Conservation (phyloP, 2,797 vertebrate genomes). For the Coendou prehensilis region DNA sequence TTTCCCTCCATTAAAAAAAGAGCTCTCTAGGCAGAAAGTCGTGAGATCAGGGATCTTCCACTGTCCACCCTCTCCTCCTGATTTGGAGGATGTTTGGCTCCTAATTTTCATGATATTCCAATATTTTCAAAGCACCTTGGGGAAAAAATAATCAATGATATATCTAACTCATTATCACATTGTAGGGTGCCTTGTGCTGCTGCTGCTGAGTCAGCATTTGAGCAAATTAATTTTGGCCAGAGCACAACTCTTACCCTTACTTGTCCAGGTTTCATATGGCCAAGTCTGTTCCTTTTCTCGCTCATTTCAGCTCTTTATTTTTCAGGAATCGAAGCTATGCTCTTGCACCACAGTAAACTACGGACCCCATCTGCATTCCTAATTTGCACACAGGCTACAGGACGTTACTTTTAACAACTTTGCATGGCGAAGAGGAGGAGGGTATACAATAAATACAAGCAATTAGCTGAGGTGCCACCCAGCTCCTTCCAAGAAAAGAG, state of each 20-base stretch:
- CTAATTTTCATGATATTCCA: neutral
- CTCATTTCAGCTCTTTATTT: neutral
- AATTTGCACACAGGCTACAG: neutral
- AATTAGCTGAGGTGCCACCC: neutral
- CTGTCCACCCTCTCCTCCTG: neutral
- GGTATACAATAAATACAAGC: neutral
- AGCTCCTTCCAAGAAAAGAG: neutral
- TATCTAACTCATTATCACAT: neutral
- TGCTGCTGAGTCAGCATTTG: neutral
- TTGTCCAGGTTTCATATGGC: neutral
- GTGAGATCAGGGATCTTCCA: neutral
- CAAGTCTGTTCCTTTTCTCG: neutral
- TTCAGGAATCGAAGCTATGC: neutral
- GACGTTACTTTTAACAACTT: neutral
- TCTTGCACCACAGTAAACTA: neutral
- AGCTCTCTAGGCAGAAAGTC: constrained; percentile 41
- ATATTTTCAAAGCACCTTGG: neutral
- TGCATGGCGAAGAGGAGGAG: neutral
- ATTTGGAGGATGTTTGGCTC: neutral
- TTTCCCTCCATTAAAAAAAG: neutral
- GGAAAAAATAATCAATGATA: neutral
- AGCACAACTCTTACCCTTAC: too few species aligned
- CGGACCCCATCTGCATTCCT: neutral
- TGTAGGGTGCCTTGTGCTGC: neutral
- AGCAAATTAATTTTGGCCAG: neutral